These are phyloP conservation scores for Mizuhopecten yessoensis DNA, from an alignment of 1,140 invertebrate genomes.

Conservation along the genomic window DNA sequence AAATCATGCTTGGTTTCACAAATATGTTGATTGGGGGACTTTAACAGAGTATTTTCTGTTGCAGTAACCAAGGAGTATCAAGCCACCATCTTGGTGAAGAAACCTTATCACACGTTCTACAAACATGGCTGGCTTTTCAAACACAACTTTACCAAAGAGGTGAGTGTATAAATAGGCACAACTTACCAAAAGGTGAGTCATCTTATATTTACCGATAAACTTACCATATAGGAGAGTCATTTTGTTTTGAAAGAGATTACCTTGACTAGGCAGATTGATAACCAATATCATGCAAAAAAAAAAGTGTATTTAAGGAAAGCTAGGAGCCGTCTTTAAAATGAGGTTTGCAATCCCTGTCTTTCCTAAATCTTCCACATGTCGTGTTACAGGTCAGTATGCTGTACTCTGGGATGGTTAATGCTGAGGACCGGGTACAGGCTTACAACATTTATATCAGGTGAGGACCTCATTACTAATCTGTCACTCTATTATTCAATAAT, in stretches of 20 bases:
- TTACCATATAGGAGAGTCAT: no score
- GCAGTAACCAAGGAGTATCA: neutral
- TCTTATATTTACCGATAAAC: no score
- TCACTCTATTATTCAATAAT: no score
- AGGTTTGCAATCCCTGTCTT: neutral
- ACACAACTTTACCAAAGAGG: slow-evolving; percentile 22
- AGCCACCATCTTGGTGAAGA: slow-evolving; percentile 1
- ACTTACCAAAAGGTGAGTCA: no score
- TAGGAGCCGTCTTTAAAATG: neutral
- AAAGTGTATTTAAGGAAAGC: no score
- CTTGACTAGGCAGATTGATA: no score
- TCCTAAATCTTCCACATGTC: neutral
- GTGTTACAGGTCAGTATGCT: slow-evolving; percentile 2
- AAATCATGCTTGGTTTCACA: no score
- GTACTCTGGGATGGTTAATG: neutral
- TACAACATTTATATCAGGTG: neutral
- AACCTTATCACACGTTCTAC: neutral
- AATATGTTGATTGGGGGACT: no score
- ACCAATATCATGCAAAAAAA: no score
- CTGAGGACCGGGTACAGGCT: neutral
- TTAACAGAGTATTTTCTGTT: neutral
- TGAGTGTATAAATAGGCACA: neutral
- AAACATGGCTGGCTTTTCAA: slow-evolving; percentile 32
- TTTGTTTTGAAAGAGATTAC: no score
- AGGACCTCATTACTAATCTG: neutral